phyloP scores from a whole-genome alignment of 2,797 vertebrate genomes.

The Melanotaenia boesemani region DNA sequence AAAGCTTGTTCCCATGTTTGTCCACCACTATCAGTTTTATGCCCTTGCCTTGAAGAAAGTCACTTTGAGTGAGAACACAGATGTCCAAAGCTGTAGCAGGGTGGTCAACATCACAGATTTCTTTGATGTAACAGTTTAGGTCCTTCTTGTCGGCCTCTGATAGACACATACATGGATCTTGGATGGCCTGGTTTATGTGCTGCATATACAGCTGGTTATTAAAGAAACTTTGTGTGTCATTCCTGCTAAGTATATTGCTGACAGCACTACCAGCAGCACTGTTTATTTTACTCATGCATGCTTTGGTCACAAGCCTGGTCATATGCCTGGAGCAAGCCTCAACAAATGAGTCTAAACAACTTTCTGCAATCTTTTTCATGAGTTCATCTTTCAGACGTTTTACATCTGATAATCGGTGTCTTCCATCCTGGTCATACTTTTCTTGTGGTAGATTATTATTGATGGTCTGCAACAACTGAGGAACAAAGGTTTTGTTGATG shows the following conservation, averaged over 20 bases:
- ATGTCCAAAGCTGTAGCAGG: slow-evolving; percentile 32
- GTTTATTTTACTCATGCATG: neutral
- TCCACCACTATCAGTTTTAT: slow-evolving; percentile 19
- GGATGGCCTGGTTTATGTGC: neutral
- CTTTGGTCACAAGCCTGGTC: slow-evolving; percentile 13
- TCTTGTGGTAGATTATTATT: neutral
- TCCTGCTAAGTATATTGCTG: slow-evolving; percentile 7
- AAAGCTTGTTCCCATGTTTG: neutral
- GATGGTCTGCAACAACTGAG: neutral
- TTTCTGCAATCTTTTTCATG: neutral
- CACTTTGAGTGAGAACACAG: slow-evolving; percentile 20
- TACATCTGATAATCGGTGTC: slow-evolving; percentile 10
- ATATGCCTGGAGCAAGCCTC: slow-evolving; percentile 12
- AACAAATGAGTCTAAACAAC: neutral
- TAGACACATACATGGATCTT: neutral
- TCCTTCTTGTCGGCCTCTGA: neutral
- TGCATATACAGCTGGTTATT: slow-evolving; percentile 20
- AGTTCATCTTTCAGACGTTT: slow-evolving; percentile 1
- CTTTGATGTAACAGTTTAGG: neutral
- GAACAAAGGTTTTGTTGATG: slow-evolving; percentile 1
- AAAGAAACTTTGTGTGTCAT: slow-evolving; percentile 16
- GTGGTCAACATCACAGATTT: neutral
- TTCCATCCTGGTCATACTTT: neutral
- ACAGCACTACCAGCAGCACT: neutral
- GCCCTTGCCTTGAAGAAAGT: slow-evolving; percentile 7